Conservation (phyloP, 2,888 invertebrate genomes). For the Harpalus rufipes region DNA sequence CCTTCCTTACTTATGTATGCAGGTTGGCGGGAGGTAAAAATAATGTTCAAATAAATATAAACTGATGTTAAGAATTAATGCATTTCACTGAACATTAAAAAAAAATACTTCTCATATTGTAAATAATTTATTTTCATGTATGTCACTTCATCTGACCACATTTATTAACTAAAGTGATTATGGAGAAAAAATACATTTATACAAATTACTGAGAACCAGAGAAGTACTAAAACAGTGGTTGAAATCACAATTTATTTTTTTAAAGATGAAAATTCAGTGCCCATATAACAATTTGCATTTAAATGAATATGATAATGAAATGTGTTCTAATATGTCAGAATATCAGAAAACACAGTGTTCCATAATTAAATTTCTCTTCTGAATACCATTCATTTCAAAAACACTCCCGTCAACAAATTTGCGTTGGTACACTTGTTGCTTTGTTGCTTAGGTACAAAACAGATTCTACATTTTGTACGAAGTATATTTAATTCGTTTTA, state of each 20-base stretch:
- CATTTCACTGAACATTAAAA: too few species aligned
- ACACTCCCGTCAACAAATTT: constrained; percentile 8
- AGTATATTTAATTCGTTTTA: not conserved
- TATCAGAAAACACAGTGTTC: constrained; percentile 5
- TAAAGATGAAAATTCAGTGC: not conserved
- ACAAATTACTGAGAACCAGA: too few species aligned
- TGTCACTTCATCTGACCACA: too few species aligned
- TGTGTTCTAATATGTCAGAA: constrained; percentile 2
- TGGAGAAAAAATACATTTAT: too few species aligned
- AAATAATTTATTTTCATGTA: too few species aligned
- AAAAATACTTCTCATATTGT: too few species aligned
- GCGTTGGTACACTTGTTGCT: constrained; percentile 11
- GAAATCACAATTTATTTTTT: not conserved
- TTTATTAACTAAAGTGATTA: too few species aligned
- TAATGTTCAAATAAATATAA: too few species aligned
- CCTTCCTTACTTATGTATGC: too few species aligned
- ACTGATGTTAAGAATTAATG: too few species aligned
- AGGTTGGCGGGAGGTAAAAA: too few species aligned
- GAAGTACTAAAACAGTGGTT: too few species aligned
- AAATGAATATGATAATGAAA: not conserved
- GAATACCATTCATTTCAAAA: constrained; percentile 12
- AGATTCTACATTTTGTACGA: not conserved
- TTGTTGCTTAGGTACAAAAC: constrained; percentile 1
- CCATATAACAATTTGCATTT: not conserved
- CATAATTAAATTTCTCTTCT: constrained; percentile 27